Percentiles rank a stretch among this genome's conserved stretches.
Conservation (phyloP, 2,888 invertebrate genomes). For the Amblyteles armatorius region DNA sequence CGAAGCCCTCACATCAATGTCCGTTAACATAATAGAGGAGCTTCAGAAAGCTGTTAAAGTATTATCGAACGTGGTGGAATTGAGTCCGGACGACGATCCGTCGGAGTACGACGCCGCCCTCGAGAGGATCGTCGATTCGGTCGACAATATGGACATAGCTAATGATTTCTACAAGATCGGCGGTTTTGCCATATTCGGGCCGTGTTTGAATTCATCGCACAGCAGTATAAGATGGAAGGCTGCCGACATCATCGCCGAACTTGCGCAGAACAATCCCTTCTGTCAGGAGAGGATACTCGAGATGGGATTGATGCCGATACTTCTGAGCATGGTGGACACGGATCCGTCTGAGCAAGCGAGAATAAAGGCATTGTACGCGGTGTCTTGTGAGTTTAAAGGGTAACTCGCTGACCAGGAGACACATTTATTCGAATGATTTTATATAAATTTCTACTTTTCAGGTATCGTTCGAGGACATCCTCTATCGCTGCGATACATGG, state of each 20-base stretch:
- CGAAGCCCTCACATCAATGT: constrained; percentile 89
- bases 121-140: constrained; percentile 88
- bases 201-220: constrained; percentile 88
- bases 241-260: constrained; percentile 90
- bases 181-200: constrained; percentile 90
- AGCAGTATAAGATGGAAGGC: constrained; percentile 88
- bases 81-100: constrained; percentile 86
- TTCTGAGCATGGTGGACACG: constrained; percentile 87
- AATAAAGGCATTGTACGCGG: constrained; percentile 91
- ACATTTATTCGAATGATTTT: too few relatives aligned
- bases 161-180: constrained; percentile 95
- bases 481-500: constrained; percentile 87
- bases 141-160: constrained; percentile 92
- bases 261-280: constrained; percentile 94
- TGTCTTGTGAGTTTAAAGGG: constrained; percentile 89
- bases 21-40: constrained; percentile 89
- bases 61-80: constrained; percentile 86
- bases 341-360: constrained; percentile 87
- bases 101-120: constrained; percentile 88
- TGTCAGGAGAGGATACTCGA: constrained; percentile 91
- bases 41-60: constrained; percentile 88
- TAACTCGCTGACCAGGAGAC: not conserved
- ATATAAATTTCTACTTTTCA: constrained; percentile 76
- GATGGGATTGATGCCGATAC: constrained; percentile 87
- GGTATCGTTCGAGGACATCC: constrained; percentile 89